Base-by-base conservation (phyloP, 2,888 invertebrate species). In the Agrilus cyanescens region DNA sequence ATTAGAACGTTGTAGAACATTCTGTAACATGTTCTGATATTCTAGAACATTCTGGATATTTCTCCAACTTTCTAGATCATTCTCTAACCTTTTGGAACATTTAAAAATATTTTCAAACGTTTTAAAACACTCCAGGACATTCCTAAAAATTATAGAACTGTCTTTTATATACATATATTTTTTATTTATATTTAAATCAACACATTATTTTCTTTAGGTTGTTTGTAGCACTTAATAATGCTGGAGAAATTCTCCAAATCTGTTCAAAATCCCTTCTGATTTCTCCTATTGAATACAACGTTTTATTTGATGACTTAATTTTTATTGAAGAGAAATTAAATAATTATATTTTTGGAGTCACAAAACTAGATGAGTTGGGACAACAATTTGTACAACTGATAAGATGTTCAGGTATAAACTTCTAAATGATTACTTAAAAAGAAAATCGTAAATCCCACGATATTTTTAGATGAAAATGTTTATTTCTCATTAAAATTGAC, bases 401-500 rank as follows among this genome's bases (percentile, higher is more conserved):
- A 16, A 37, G 46, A 20, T 50, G 46, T 45, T 46, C 50, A 41
- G 44, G 50, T 51, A 41, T 38, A 25, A 25, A 25, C 25, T 7
- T 25, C 25, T 10, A 25, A 2, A 25, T 33, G 37, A n/a, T 16
- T 37, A 20, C 2, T n/a, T 15, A 42, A 37, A 38, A 31, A 13
- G 7, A 20, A 34, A 36, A 12, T 35, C 12, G 12, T 13, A n/a
- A n/a, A n/a, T n/a, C n/a, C n/a, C n/a, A 44, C 42, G 29, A 14
- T 43, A 48, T 35, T 51, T 43, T 41, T 32, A 57, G 57, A 56
- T 45, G 53, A 50, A 40, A 44, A 47, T 7, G 25, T 44, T 16
- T 46, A 55, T 30, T 60, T 56, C 44, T 55, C 58, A 5, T 36
- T 64, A 32, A 56, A 57, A 51, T 35, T 59, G 3, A 32, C 50